phyloP scores from a whole-genome alignment of 2,888 invertebrate species.

The Xestia ashworthii region DNA sequence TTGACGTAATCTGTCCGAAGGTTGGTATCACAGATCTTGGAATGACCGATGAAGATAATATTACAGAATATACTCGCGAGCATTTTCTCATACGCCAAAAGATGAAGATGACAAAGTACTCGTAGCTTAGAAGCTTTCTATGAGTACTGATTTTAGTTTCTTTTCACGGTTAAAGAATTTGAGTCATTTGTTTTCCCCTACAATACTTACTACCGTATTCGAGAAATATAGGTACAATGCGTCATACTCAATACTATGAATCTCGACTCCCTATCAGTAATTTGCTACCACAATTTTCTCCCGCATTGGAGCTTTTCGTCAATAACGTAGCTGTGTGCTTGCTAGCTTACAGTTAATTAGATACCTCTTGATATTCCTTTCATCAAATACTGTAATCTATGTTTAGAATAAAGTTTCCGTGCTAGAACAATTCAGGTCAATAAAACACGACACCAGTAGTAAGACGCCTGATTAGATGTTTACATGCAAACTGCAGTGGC shows the following conservation, averaged over 20 bases:
- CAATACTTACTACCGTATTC: slow-evolving; percentile 33
- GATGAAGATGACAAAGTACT: not conserved
- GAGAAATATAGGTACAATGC: slow-evolving; percentile 29
- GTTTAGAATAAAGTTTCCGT: slow-evolving; percentile 40
- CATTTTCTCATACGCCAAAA: not conserved
- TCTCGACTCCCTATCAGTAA: not conserved
- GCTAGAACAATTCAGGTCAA: slow-evolving; percentile 70
- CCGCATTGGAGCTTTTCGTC: slow-evolving; percentile 10
- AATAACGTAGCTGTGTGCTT: not conserved
- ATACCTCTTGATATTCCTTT: slow-evolving; percentile 5
- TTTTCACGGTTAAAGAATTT: slow-evolving; percentile 8
- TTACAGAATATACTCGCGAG: not conserved
- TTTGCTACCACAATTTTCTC: not conserved
- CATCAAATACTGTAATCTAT: slow-evolving; percentile 14
- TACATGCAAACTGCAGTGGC: slow-evolving; percentile 61
- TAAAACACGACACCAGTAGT: slow-evolving; percentile 68
- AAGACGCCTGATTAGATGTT: slow-evolving; percentile 54
- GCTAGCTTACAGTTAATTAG: not conserved
- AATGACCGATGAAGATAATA: slow-evolving; percentile 13
- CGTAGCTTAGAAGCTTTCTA: slow-evolving; percentile 11
- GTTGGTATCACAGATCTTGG: slow-evolving; percentile 34
- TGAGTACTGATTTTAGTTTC: slow-evolving; percentile 5
- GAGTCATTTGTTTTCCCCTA: slow-evolving; percentile 40
- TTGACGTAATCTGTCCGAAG: slow-evolving; percentile 36
- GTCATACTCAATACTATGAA: slow-evolving; percentile 31